Evolutionary conservation across 2,888 invertebrate species (phyloP).

Genomic region (Caenorhabditis sulstoni): DNA sequence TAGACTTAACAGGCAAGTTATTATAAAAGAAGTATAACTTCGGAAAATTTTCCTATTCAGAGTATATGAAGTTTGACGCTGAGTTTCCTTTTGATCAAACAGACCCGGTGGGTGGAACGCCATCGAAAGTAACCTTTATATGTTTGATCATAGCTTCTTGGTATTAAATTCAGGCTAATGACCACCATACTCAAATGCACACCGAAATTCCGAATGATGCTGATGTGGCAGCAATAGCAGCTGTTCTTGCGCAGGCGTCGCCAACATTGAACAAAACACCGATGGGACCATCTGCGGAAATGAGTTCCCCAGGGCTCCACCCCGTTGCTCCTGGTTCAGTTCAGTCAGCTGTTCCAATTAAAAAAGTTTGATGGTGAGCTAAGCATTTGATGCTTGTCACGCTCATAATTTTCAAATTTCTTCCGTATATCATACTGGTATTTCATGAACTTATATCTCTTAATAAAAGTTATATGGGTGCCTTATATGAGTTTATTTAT

Average conservation of each 20-base stretch:
- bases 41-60: conserved; percentile 28
- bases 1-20: conserved; percentile 69
- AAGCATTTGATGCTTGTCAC: too few species aligned
- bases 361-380: conserved; percentile 51
- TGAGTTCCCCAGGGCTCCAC: conserved; percentile 36
- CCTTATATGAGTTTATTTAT: too few species aligned
- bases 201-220: conserved; percentile 57
- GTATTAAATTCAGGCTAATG: conserved; percentile 8
- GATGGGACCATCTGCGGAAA: neutral
- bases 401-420: too few species aligned
- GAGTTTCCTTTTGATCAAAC: conserved; percentile 75
- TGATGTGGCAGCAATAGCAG: conserved; percentile 63
- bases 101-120: conserved; percentile 63
- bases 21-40: neutral
- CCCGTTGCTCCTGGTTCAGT: conserved; percentile 50
- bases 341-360: conserved; percentile 49
- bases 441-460: too few species aligned
- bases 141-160: too few species aligned
- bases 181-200: conserved; percentile 37
- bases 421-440: too few species aligned
- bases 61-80: conserved; percentile 75
- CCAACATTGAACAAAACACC: conserved; percentile 49
- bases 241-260: conserved; percentile 64
- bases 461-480: too few species aligned
- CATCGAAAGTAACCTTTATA: conserved; percentile 12